Evolutionary conservation across 2,113 vertebrate genomes (phyloP).

Genomic region (Engystomops pustulosus): DNA sequence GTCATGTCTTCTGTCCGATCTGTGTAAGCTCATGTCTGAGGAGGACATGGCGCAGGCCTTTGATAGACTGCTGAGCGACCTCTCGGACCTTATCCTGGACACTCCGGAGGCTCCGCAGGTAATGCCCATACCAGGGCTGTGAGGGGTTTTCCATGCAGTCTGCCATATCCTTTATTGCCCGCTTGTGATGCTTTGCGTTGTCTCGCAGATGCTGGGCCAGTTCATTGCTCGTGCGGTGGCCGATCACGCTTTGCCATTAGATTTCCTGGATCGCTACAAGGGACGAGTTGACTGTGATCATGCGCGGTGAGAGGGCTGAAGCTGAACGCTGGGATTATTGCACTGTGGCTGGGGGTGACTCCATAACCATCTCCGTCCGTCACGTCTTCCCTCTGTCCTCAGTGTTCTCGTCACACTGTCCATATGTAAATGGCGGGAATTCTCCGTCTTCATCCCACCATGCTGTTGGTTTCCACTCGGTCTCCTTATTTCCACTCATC

Average conservation of each 20-base stretch:
- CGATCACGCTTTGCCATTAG: conserved; percentile 81
- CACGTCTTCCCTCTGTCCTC: background rate
- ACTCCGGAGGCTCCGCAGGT: conserved; percentile 88
- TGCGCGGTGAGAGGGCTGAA: conserved; percentile 73
- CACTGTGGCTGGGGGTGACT: background rate
- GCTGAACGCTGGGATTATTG: background rate
- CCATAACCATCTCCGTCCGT: too few relatives aligned
- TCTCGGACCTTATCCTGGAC: conserved; percentile 86
- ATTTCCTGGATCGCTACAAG: conserved; percentile 83
- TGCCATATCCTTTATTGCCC: too few relatives aligned
- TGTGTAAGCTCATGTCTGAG: conserved; percentile 75
- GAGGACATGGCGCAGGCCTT: conserved; percentile 80
- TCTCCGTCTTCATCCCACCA: too few relatives aligned
- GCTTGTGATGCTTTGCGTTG: background rate
- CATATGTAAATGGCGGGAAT: too few relatives aligned
- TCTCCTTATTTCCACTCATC: background rate
- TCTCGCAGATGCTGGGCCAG: conserved; percentile 84
- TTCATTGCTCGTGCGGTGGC: conserved; percentile 86
- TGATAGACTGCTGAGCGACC: conserved; percentile 79
- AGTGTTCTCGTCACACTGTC: too few relatives aligned
- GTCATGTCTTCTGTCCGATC: conserved; percentile 82
- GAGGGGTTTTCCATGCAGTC: too few relatives aligned
- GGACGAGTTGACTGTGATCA: conserved; percentile 85
- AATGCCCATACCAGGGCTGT: background rate
- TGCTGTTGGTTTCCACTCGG: background rate